Conservation (phyloP, 2,888 invertebrate genomes). For the Acrocera orbiculus region DNA sequence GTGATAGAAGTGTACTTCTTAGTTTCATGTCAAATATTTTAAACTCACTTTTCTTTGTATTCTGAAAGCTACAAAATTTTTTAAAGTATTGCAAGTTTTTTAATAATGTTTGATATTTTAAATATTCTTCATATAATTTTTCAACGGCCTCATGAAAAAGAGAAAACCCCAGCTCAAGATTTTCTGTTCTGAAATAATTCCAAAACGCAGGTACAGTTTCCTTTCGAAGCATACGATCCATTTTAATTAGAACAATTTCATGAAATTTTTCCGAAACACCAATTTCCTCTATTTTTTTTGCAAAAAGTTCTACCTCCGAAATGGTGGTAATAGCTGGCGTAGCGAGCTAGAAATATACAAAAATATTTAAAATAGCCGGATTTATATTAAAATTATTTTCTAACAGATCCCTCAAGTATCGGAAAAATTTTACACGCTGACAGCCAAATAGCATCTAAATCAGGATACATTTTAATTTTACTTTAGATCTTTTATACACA, state of each 20-base stretch:
- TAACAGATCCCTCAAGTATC: too few relatives aligned
- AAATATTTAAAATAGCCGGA: too few relatives aligned
- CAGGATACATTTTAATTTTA: too few relatives aligned
- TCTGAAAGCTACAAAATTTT: conserved; percentile 11
- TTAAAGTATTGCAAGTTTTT: conserved; percentile 16
- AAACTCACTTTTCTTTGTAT: conserved; percentile 11
- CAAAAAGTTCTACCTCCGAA: too few relatives aligned
- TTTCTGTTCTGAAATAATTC: conserved; percentile 19
- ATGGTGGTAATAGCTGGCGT: too few relatives aligned
- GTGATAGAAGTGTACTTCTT: conserved; percentile 47
- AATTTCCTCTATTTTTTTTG: too few relatives aligned
- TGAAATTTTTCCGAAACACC: conserved; percentile 16
- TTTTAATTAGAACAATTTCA: conserved; percentile 21
- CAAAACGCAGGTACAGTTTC: conserved; percentile 25
- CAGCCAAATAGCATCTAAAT: too few relatives aligned
- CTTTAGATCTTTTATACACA: too few relatives aligned
- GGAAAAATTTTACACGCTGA: too few relatives aligned
- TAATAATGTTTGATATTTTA: conserved; percentile 16
- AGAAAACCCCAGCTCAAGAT: conserved; percentile 16
- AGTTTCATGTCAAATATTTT: conserved; percentile 41
- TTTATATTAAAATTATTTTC: too few relatives aligned
- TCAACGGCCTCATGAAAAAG: conserved; percentile 23
- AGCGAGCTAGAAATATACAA: too few relatives aligned
- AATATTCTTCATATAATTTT: conserved; percentile 20
- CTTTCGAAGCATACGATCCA: conserved; percentile 20